Evolutionary conservation across 30 jellyfish, hydroid and myxozoan species (phyloP).

Genomic region (Chironex yamaguchii): DNA sequence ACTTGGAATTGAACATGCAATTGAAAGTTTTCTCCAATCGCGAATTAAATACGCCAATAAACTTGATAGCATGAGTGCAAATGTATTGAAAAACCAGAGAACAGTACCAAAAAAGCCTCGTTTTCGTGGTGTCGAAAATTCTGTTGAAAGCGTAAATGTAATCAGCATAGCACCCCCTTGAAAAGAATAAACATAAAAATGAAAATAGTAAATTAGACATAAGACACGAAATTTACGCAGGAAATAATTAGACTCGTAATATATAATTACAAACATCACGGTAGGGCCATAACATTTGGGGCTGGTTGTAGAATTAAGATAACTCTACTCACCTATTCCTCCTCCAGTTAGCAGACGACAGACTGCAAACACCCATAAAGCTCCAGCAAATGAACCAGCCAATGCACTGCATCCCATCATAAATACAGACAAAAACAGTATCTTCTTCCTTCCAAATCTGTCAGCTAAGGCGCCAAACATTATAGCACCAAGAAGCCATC

Average conservation of each 20-base stretch:
- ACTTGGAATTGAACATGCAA: conserved; percentile 52
- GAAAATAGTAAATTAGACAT: too few species aligned
- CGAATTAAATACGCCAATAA: conserved; percentile 51
- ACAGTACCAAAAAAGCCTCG: conserved; percentile 63
- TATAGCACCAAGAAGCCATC: conserved; percentile 62
- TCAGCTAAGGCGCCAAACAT: conserved; percentile 32
- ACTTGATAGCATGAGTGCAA: not conserved
- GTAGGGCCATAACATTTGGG: too few species aligned
- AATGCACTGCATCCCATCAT: conserved; percentile 33
- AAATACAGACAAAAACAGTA: conserved; percentile 17
- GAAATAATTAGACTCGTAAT: too few species aligned
- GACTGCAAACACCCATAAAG: conserved; percentile 15
- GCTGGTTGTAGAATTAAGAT: too few species aligned
- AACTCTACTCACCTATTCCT: conserved; percentile 59
- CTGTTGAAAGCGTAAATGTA: conserved; percentile 38
- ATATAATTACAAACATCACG: too few species aligned
- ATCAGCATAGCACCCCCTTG: conserved; percentile 61
- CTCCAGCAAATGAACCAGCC: conserved; percentile 17
- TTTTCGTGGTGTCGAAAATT: conserved; percentile 50
- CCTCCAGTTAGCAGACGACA: conserved; percentile 47
- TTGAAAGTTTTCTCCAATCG: conserved; percentile 32
- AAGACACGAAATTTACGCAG: too few species aligned
- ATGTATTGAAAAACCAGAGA: conserved; percentile 14
- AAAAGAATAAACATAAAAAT: not conserved
- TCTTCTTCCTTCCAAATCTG: conserved; percentile 43